Evolutionary conservation across 2,113 vertebrate genomes (phyloP), one percentile per base, ranked within the genome.

Genomic region (Protobothrops mucrosquamatus): DNA sequence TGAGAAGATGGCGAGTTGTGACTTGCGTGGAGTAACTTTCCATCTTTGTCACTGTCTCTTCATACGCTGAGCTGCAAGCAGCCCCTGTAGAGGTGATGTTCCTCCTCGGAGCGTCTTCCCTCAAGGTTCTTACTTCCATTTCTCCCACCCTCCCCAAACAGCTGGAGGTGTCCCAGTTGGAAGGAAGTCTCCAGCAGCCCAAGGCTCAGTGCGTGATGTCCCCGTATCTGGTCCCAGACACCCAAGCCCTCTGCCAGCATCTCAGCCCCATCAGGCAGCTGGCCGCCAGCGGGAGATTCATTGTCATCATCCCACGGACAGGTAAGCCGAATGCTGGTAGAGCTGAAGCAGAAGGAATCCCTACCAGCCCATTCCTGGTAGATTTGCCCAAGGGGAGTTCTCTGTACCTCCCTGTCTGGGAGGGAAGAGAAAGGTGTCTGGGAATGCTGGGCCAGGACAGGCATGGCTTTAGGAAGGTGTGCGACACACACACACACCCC

Each of bases 141-240:
- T 15, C 2, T 8, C 52, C 69, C 34, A 6, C n/a, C n/a, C 34
- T 39, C 69, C 74, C 10, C 87, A 94, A 92, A 1, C 97, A 99
- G 99, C 97, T 99, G 91, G 99, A 99, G 96, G 99, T 99, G 26
- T 99, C 99, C 0, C 99, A 99, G 97, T 97, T 99, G 96, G 99
- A 99, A 96, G 99, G 99, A 69, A 99, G 99, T 95, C 98, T 99
- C 39, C 99, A 99, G 97, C 99, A 99, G 96, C 99, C 99, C 90
- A 99, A 99, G 93, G 98, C 98, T 0, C 99, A 99, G 98, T 99
- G 99, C 0, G 98, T 99, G 91, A 99, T 99, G 99, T 99, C 99
- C 54, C 99, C 99, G 0, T 99, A 99, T 96, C 98, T 99, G 24
- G 98, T 99, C 56, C 99, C 99, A 0, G 99, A 99, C 95, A 98